A percentile compares a stretch with the other conserved stretches of the same genome.
Conservation (phyloP, 2,113 vertebrate species). For the Brachypteracias leptosomus region DNA sequence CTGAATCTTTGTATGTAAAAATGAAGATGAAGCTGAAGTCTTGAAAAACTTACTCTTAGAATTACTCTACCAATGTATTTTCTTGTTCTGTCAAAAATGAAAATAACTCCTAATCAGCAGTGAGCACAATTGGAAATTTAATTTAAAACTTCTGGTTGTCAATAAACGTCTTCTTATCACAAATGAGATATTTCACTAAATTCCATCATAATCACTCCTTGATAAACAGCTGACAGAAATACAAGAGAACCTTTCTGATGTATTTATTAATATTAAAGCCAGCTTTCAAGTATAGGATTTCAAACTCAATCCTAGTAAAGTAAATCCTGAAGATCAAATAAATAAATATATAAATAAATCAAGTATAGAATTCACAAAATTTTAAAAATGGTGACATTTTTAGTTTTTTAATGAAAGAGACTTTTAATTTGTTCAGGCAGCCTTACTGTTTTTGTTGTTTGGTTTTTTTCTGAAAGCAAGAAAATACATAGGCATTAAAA, state of each 20-base stretch:
- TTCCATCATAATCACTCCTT: neutral
- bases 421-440: neutral
- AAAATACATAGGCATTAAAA: slow-evolving; percentile 47
- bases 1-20: neutral
- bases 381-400: neutral
- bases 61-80: neutral
- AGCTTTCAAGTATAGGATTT: neutral
- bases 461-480: neutral
- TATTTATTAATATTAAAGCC: neutral
- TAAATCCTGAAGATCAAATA: neutral
- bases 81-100: neutral
- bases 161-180: neutral
- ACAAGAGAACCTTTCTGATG: neutral
- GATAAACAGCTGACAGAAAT: neutral
- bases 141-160: neutral
- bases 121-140: neutral
- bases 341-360: neutral
- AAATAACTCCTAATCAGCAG: neutral
- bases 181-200: neutral
- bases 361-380: neutral
- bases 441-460: neutral
- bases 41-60: neutral
- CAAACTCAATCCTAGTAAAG: neutral
- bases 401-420: neutral
- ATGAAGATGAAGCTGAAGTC: neutral